These are phyloP conservation scores for Aurelia sp. DNA, from an alignment of 30 jellyfish, hydroid and myxozoan species.

Conservation along the genomic window DNA sequence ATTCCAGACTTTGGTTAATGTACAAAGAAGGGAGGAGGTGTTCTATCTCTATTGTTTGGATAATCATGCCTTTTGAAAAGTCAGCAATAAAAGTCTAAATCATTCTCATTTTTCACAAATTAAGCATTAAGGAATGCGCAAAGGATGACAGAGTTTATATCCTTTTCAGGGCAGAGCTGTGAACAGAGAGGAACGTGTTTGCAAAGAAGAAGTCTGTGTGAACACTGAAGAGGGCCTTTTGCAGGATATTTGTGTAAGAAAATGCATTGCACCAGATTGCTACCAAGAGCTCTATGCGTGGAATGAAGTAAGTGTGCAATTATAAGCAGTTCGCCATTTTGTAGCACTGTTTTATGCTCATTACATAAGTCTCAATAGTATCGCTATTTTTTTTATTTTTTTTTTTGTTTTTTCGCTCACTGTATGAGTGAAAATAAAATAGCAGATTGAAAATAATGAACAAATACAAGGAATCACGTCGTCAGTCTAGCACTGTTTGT, in stretches of 20 bases:
- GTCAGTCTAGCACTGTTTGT: too few species aligned
- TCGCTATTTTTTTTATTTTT: too few species aligned
- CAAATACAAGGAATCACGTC: too few species aligned
- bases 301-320: constrained; percentile 78
- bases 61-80: neutral
- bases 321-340: neutral
- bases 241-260: constrained; percentile 75
- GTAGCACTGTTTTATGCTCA: too few species aligned
- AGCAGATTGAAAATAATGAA: too few species aligned
- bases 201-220: constrained; percentile 56
- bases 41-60: neutral
- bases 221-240: constrained; percentile 22
- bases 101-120: neutral
- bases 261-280: constrained; percentile 83
- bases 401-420: too few species aligned
- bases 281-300: constrained; percentile 91
- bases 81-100: too few species aligned
- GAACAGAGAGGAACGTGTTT: constrained; percentile 56
- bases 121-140: too few species aligned
- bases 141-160: neutral
- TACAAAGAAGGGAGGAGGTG: too few species aligned
- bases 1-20: too few species aligned
- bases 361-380: too few species aligned
- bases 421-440: too few species aligned
- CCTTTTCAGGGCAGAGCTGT: constrained; percentile 64